Percentiles rank a stretch among this genome's conserved stretches.
phyloP scores from a whole-genome alignment of 2,797 vertebrate species.

The Falco concolor region DNA sequence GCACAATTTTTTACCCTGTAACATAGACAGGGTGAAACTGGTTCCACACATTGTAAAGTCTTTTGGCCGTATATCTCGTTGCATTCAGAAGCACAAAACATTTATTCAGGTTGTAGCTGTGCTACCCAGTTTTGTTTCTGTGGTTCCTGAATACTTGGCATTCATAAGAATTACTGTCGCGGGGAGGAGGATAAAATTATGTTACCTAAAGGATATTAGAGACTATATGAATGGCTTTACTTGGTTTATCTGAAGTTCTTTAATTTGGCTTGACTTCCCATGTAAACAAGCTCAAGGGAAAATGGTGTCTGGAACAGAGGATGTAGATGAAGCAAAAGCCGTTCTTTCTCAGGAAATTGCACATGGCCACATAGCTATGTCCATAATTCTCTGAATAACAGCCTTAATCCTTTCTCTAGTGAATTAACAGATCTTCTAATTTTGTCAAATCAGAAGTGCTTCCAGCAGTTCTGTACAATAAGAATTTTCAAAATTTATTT shows the following conservation, averaged over 20 bases:
- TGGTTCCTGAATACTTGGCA: not conserved
- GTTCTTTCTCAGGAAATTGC: conserved; percentile 40
- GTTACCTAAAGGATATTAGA: not conserved
- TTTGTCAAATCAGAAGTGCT: not conserved
- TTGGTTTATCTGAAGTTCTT: conserved; percentile 24
- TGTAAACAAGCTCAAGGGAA: conserved; percentile 14
- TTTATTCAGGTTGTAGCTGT: not conserved
- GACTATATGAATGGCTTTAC: not conserved
- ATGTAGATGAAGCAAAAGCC: conserved; percentile 30
- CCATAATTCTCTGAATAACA: not conserved
- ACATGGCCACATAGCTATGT: not conserved
- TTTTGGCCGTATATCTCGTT: not conserved
- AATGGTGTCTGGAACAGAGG: conserved; percentile 42
- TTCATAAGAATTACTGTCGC: not conserved
- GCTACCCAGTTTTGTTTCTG: not conserved
- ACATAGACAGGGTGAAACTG: not conserved
- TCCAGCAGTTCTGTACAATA: not conserved
- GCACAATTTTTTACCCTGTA: not conserved
- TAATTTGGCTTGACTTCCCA: conserved; percentile 27
- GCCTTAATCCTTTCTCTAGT: not conserved
- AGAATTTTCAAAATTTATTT: not conserved
- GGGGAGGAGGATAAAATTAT: not conserved
- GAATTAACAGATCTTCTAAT: conserved; percentile 9
- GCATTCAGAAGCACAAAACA: not conserved
- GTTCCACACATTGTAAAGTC: not conserved